phyloP scores from a whole-genome alignment of 1,140 invertebrate species.

The Mactra quadrangularis region DNA sequence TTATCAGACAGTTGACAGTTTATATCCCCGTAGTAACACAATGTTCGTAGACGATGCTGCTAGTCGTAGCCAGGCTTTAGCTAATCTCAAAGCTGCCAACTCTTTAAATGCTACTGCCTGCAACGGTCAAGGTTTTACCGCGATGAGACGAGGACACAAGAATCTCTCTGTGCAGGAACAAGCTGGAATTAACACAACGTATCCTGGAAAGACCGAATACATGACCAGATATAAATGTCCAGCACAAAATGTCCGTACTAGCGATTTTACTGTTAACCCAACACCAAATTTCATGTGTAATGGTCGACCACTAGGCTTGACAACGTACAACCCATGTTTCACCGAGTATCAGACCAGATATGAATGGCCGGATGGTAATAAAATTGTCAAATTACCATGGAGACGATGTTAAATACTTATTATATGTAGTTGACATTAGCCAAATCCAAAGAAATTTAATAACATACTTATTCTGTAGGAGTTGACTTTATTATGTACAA shows the following conservation, averaged over 20 bases:
- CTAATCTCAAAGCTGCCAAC: conserved; percentile 71
- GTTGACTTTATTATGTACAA: too few species aligned
- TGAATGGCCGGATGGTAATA: conserved; percentile 80
- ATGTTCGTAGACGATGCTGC: conserved; percentile 62
- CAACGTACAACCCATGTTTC: conserved; percentile 68
- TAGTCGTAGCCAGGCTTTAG: conserved; percentile 62
- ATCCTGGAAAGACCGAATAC: conserved; percentile 82
- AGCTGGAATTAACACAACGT: conserved; percentile 82
- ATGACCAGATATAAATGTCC: conserved; percentile 76
- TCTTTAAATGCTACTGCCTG: conserved; percentile 67
- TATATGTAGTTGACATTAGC: too few species aligned
- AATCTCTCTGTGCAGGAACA: conserved; percentile 80
- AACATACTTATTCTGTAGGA: too few species aligned
- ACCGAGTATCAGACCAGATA: conserved; percentile 82
- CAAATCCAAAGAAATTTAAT: too few species aligned
- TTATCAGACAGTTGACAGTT: conserved; percentile 78
- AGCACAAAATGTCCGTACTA: conserved; percentile 67
- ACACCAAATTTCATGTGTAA: conserved; percentile 78
- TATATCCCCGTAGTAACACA: conserved; percentile 75
- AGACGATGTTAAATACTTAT: conserved; percentile 61
- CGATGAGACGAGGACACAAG: conserved; percentile 60
- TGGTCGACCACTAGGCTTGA: conserved; percentile 76
- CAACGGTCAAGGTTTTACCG: conserved; percentile 25
- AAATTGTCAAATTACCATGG: conserved; percentile 81
- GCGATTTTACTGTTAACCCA: conserved; percentile 81